Evolutionary conservation across 2,797 vertebrate genomes (phyloP).

Genomic region (Amniataba percoides): DNA sequence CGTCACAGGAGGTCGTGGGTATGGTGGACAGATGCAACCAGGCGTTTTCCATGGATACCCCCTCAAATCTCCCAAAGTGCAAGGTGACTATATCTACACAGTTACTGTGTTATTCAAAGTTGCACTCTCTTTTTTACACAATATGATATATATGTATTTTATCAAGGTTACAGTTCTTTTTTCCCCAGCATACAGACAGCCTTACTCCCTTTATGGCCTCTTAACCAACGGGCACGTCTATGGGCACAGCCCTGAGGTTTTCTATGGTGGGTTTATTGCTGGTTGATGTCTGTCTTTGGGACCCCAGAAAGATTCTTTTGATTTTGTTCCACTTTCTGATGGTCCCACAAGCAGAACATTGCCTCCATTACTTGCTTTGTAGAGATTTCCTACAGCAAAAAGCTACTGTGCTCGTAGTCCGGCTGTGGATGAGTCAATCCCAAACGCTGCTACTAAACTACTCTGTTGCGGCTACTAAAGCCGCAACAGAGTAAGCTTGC

Average conservation of each 20-base stretch:
- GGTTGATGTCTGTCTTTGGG: conserved; percentile 46
- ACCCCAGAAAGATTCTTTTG: conserved; percentile 11
- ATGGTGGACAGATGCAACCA: conserved; percentile 88
- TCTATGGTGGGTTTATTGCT: conserved; percentile 49
- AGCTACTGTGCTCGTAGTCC: neutral
- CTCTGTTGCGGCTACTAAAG: no score
- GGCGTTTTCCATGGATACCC: conserved; percentile 97
- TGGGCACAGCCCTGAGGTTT: conserved; percentile 38
- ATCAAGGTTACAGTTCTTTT: conserved; percentile 41
- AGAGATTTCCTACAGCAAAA: neutral
- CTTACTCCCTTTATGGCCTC: conserved; percentile 41
- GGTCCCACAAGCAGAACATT: conserved; percentile 42
- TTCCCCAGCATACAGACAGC: conserved; percentile 40
- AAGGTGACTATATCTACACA: conserved; percentile 80
- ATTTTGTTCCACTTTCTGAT: conserved; percentile 13
- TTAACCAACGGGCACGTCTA: conserved; percentile 19
- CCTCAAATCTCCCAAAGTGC: conserved; percentile 93
- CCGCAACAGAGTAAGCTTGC: conserved; percentile 1
- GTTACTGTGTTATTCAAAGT: neutral
- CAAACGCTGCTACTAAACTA: neutral
- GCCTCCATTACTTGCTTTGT: conserved; percentile 15
- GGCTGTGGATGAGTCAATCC: neutral
- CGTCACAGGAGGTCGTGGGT: conserved; percentile 87
- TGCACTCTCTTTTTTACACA: neutral
- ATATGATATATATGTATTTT: conserved; percentile 16